Evolutionary conservation across 1,140 invertebrate species (phyloP), one percentile per base, ranked within the genome.

Genomic region (Drosophila arizonae): DNA sequence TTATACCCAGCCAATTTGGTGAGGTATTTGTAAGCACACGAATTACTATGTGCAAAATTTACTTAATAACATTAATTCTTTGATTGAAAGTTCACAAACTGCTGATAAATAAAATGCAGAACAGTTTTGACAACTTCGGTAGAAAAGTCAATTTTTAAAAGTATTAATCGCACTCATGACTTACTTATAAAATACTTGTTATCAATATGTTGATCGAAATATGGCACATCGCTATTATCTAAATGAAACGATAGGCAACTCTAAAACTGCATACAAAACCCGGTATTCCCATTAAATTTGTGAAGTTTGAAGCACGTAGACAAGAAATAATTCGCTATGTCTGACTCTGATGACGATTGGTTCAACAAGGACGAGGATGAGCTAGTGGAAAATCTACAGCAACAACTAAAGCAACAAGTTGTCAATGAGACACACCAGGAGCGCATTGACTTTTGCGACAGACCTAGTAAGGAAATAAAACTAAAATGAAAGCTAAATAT

Each of bases 281-380:
- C 26, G 73, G 56, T 24, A 50, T 52, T 61, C 45, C 56, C 69
- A 48, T 21, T 26, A 21, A 28, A 58, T 17, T 43, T 13, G 6
- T 26, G 30, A 2, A 41, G 4, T 26, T 2, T 10, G n/a, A 3
- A 39, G 39, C 5, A 56, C 26, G 6, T 4, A 26, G 21, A 6
- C 28, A 26, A 46, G 6, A 15, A 15, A 61, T 6, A 2, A 2
- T 65, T 26, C 5, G 54, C 11, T 5, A 87, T 87, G 82, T 77
- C 84, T 4, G 73, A 52, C 4, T 84, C 84, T 0, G 82, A 89
- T 51, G 81, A 87, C 15, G 90, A 90, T 81, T 91, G 90, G 90
- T 91, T 91, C 11, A 75, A 81, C 11, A 80, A 89, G 58, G 90
- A 91, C 50, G 85, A 89, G 54, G 75, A 91, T 13, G 70, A 81